Evolutionary conservation across 2,113 vertebrate genomes (phyloP), one percentile per base, ranked within the genome.

Genomic region (Carassius auratus): DNA sequence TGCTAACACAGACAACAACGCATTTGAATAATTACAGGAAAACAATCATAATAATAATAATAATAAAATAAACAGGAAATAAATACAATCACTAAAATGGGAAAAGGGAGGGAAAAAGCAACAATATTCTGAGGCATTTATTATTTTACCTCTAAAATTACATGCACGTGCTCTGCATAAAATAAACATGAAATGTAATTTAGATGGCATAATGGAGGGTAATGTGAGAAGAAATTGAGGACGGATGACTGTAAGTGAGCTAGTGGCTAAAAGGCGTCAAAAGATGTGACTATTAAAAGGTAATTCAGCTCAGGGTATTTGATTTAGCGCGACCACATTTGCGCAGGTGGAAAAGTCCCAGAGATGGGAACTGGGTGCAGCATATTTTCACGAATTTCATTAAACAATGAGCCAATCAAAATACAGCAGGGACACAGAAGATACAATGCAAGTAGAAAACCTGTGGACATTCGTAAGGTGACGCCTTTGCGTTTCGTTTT

Each of bases 391-490:
- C 10, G 36, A 48, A 64, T 64, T 62, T 48, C 8, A 64, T 45
- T 64, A 80, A 13, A 79, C 3, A 38, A 76, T 30, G 14, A 79
- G 55, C 23, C 76, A n/a, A 42, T 62, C 76, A 55, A 66, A 89
- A 92, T 86, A 89, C 83, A 76, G 42, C 14, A 26, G 45, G 21
- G n/a, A 76, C 45, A 86, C 79, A 80, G 45, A 87, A 85, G 74
- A 68, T 88, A 84, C 50, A 85, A 85, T 48, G 45, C 45, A 48
- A 48, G 45, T 3, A 48, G 10, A 48, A 48, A 91, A 87, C 87
- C 62, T 90, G 86, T 89, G 86, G 88, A 87, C 89, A 91, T 92
- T 92, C 92, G 87, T 92, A 89, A 91, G 89, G 76, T 84, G 87
- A 92, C 89, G 88, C 38, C 21, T 62, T 23, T 36, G 77, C 87